phyloP scores from a whole-genome alignment of 2,888 invertebrate species.

The Seladonia tumulorum region DNA sequence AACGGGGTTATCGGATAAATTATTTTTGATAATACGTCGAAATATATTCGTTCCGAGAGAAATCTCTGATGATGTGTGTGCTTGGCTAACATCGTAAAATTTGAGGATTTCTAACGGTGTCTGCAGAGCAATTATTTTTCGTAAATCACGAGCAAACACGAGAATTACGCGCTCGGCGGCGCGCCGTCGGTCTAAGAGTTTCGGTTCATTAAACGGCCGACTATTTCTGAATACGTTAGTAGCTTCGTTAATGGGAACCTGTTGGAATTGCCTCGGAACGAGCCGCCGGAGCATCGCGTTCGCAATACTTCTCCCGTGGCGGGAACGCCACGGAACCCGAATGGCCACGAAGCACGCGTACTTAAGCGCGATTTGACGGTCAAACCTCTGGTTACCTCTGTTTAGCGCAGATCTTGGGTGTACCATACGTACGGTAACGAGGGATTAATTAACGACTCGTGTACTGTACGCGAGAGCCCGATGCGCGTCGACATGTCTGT shows the following conservation, averaged over 20 bases:
- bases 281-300: not conserved
- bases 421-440: constrained; percentile 68
- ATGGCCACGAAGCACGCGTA: constrained; percentile 68
- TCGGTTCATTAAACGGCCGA: constrained; percentile 1
- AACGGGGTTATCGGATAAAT: not conserved
- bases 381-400: constrained; percentile 66
- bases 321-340: not conserved
- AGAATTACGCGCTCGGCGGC: not conserved
- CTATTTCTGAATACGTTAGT: constrained; percentile 6
- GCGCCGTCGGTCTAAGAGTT: not conserved
- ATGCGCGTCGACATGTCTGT: constrained; percentile 58
- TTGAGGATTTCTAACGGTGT: not conserved
- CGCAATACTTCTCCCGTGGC: constrained; percentile 21
- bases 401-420: constrained; percentile 67
- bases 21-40: not conserved
- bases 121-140: not conserved
- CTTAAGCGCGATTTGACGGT: constrained; percentile 68
- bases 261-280: constrained; percentile 36
- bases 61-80: not conserved
- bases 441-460: constrained; percentile 74
- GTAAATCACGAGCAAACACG: not conserved
- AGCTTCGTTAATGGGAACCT: constrained; percentile 20
- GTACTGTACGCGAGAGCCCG: constrained; percentile 48
- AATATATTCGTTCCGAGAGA: not conserved
- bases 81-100: not conserved